Evolutionary conservation across 2,888 invertebrate species (phyloP), one percentile per base, ranked within the genome.

Genomic region (Diabrotica balteata): DNA sequence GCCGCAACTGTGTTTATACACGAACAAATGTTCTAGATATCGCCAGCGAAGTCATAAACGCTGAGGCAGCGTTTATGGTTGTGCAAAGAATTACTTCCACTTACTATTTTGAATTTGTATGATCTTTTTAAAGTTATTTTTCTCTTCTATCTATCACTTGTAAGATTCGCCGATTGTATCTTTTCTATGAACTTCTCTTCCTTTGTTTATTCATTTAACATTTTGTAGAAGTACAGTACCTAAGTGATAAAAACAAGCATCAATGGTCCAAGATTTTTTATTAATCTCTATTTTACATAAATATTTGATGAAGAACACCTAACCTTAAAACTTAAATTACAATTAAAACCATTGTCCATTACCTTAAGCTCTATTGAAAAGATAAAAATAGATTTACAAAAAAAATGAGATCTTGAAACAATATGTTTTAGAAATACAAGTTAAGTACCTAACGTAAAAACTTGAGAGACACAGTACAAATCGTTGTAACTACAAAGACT

Each of bases 321-420:
- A 81, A 77, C 72, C 73, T 78, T 77, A 76, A 61, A 61, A 79
- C 77, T 76, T 78, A 77, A 77, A 77, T 73, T 76, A 80, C 75
- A 32, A 60, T 64, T 53, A 78, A 79, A 83, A 82, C 82, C 82
- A 82, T 82, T 81, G 82, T 83, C 83, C 81, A 77, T 80, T 81
- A 81, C 81, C 82, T 75, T 81, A 82, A 81, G 82, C 81, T 80
- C 81, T 81, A 81, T 79, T 75, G 77, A 80, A 78, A 77, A 54
- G 76, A 74, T 76, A 75, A 74, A 77, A 73, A 74, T 77, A 76
- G 50, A 50, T 53, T 75, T 75, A 78, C 77, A 77, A 71, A 79
- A 79, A 79, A 78, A 76, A 74, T 81, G 80, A 80, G 80, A 81
- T 81, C 80, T 80, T 77, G 76, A 74, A 73, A 79, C 76, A 75